Percentiles rank a stretch among this genome's conserved stretches.
These are phyloP conservation scores for Drosophila koepferae DNA, from an alignment of 2,888 invertebrate species.

Conservation along the genomic window DNA sequence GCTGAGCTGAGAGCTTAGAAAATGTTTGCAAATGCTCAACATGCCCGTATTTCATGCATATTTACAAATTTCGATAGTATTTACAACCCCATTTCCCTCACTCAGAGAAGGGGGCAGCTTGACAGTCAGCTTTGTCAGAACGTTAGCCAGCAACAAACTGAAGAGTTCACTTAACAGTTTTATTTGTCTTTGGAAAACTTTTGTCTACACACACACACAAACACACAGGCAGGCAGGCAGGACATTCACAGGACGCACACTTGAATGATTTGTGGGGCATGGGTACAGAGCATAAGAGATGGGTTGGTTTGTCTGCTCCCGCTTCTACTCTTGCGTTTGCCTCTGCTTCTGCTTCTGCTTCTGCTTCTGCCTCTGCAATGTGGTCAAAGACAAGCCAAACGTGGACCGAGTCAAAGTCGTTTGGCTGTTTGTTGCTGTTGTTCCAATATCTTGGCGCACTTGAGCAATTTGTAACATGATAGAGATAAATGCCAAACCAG, in stretches of 20 bases:
- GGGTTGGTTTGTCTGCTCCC: slow-evolving; percentile 24
- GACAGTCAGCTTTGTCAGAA: slow-evolving; percentile 26
- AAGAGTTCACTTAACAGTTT: slow-evolving; percentile 80
- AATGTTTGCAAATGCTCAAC: slow-evolving; percentile 79
- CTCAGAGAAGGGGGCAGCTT: not conserved
- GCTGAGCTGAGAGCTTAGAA: slow-evolving; percentile 31
- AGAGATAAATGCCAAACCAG: slow-evolving; percentile 65
- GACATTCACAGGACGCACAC: slow-evolving; percentile 48
- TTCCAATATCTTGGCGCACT: slow-evolving; percentile 73
- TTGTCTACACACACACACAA: slow-evolving; percentile 41
- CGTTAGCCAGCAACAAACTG: slow-evolving; percentile 60
- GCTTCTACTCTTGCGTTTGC: not conserved
- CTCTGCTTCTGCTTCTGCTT: not conserved
- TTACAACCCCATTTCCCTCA: slow-evolving; percentile 60
- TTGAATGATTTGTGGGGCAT: slow-evolving; percentile 63
- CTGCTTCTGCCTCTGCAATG: slow-evolving; percentile 45
- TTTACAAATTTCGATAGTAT: slow-evolving; percentile 78
- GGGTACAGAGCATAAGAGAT: slow-evolving; percentile 1
- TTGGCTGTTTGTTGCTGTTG: slow-evolving; percentile 22
- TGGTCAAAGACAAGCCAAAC: slow-evolving; percentile 70
- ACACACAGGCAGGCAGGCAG: slow-evolving; percentile 20
- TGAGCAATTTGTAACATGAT: slow-evolving; percentile 79
- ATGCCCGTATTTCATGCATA: slow-evolving; percentile 78
- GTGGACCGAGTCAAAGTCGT: slow-evolving; percentile 64
- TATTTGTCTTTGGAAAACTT: slow-evolving; percentile 79